Evolutionary conservation across 2,888 invertebrate species (phyloP).

Genomic region (Sesamia inferens): DNA sequence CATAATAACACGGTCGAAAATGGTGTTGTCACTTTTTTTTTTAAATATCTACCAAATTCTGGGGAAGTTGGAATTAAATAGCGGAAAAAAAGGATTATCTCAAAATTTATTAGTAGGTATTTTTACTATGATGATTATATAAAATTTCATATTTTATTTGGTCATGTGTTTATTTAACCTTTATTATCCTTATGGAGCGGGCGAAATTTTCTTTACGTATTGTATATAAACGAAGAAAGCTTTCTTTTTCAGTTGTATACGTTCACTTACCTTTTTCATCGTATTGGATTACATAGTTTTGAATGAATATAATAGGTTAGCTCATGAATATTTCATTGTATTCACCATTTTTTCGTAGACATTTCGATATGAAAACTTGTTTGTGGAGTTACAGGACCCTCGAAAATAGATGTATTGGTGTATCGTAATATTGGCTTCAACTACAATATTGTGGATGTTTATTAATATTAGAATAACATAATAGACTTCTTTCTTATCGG

Average conservation of each 20-base stretch:
- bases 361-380: slow-evolving; percentile 12
- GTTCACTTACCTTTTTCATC: slow-evolving; percentile 20
- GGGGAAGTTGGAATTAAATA: too few relatives aligned
- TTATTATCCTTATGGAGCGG: too few relatives aligned
- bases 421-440: neutral
- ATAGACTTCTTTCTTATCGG: neutral
- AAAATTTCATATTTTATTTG: too few relatives aligned
- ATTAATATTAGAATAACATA: neutral
- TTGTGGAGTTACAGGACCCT: neutral
- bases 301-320: slow-evolving; percentile 48
- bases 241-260: neutral
- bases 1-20: too few relatives aligned
- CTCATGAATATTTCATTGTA: slow-evolving; percentile 55
- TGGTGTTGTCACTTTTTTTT: too few relatives aligned
- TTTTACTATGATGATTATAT: too few relatives aligned
- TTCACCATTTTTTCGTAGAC: slow-evolving; percentile 29
- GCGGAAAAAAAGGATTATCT: too few relatives aligned
- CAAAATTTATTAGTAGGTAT: too few relatives aligned
- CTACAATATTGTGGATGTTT: neutral
- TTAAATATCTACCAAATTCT: too few relatives aligned
- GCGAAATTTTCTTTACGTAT: too few relatives aligned
- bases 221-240: neutral
- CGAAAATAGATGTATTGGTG: neutral
- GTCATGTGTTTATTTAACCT: too few relatives aligned
- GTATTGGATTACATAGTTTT: slow-evolving; percentile 28